phyloP scores from a whole-genome alignment of 2,888 invertebrate species.

The Drosophila meridionalis region DNA sequence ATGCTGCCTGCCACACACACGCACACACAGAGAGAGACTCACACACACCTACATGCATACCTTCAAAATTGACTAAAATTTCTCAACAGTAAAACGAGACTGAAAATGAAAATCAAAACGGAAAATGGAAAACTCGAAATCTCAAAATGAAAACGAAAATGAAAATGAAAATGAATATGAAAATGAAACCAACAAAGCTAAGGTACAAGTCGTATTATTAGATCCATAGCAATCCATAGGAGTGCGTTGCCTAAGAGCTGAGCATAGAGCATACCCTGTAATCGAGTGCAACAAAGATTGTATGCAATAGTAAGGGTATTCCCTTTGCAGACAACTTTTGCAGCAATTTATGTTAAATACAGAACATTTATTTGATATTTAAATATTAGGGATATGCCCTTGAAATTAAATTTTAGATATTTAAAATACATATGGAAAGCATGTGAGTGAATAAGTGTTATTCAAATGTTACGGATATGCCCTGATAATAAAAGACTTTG shows the following conservation, averaged over 20 bases:
- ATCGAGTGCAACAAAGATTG: no score
- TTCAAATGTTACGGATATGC: not conserved
- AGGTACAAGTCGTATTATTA: constrained; percentile 16
- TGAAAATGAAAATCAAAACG: constrained; percentile 14
- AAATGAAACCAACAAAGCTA: constrained; percentile 28
- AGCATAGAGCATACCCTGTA: not conserved
- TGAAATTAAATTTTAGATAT: no score
- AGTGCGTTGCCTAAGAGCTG: not conserved
- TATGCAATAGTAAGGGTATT: not conserved
- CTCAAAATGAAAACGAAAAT: not conserved
- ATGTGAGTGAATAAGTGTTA: no score
- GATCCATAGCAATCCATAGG: constrained; percentile 8
- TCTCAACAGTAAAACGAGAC: constrained; percentile 4
- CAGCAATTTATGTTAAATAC: not conserved
- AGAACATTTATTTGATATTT: not conserved
- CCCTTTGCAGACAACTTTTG: not conserved
- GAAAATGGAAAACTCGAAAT: constrained; percentile 12
- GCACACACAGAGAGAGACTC: not conserved
- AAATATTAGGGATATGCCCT: not conserved
- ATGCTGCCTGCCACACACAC: constrained; percentile 3
- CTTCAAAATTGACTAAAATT: constrained; percentile 34
- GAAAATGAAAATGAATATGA: not conserved
- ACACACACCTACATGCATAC: constrained; percentile 11
- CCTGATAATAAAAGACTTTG: not conserved
- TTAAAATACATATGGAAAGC: no score